Conservation (phyloP, 2,888 invertebrate genomes). For the Uloborus plumipes region DNA sequence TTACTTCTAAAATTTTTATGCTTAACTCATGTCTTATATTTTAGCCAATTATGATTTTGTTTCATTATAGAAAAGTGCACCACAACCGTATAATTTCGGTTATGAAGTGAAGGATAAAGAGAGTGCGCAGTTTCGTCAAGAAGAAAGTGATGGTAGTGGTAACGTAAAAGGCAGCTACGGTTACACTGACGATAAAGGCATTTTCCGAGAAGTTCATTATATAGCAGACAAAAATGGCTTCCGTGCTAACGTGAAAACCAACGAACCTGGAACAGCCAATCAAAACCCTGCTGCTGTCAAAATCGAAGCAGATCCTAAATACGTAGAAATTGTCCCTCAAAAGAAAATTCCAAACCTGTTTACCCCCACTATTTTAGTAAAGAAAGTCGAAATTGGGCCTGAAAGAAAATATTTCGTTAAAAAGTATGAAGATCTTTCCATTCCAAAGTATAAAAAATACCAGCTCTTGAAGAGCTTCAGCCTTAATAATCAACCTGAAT, state of each 20-base stretch:
- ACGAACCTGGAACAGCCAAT: constrained; percentile 49
- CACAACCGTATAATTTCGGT: constrained; percentile 44
- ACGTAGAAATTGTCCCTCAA: constrained; percentile 6
- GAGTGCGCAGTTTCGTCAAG: constrained; percentile 34
- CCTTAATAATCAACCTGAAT: no score
- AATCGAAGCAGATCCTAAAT: constrained; percentile 30
- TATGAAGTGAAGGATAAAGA: constrained; percentile 50
- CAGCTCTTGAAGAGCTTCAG: no score
- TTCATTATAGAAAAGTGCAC: constrained; percentile 21
- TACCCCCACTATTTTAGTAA: not conserved
- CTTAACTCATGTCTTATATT: no score
- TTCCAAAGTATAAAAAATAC: no score
- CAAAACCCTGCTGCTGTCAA: constrained; percentile 41
- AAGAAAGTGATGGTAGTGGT: constrained; percentile 41
- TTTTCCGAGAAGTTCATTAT: constrained; percentile 46
- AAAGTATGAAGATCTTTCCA: no score
- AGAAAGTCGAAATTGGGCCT: constrained; percentile 2
- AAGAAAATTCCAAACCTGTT: not conserved
- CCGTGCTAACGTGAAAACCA: constrained; percentile 42
- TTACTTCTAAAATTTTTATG: no score
- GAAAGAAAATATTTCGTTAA: no score
- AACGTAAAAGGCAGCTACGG: constrained; percentile 47
- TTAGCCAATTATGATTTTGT: not conserved
- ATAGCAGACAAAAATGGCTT: constrained; percentile 48
- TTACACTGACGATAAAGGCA: constrained; percentile 44